Conservation (phyloP, 2,888 invertebrate species). For the Erebia aethiops region DNA sequence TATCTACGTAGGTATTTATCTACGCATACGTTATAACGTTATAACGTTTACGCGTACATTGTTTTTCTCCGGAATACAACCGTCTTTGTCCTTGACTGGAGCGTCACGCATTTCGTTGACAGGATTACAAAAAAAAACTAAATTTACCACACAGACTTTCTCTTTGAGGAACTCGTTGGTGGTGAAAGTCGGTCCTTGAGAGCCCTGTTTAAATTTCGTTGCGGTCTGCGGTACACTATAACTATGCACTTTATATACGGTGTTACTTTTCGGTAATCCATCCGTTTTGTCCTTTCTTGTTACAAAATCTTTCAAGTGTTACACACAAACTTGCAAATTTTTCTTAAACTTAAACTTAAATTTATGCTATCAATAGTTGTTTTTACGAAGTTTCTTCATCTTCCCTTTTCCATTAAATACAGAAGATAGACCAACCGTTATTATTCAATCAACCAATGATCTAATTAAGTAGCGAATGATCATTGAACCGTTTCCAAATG, state of each 20-base stretch:
- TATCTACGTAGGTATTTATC: neutral
- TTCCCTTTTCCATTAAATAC: neutral
- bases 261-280: no score
- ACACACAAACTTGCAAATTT: conserved; percentile 10
- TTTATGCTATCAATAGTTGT: no score
- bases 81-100: conserved; percentile 29
- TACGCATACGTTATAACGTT: neutral
- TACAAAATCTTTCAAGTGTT: conserved; percentile 13
- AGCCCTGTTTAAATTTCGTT: conserved; percentile 18
- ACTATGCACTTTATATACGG: conserved; percentile 4
- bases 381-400: neutral
- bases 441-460: neutral
- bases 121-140: conserved; percentile 29
- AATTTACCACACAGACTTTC: conserved; percentile 54
- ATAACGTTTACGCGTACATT: neutral
- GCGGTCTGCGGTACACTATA: neutral
- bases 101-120: conserved; percentile 33
- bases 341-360: neutral
- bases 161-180: conserved; percentile 62
- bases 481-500: neutral
- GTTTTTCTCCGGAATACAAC: conserved; percentile 20
- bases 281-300: conserved; percentile 11
- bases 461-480: neutral
- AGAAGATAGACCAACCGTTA: neutral
- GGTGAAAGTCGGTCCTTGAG: conserved; percentile 67